A percentile compares a stretch with the other conserved stretches of the same genome.
phyloP scores from a whole-genome alignment of 2,888 invertebrate genomes.

The Dasysyrphus tricinctus region DNA sequence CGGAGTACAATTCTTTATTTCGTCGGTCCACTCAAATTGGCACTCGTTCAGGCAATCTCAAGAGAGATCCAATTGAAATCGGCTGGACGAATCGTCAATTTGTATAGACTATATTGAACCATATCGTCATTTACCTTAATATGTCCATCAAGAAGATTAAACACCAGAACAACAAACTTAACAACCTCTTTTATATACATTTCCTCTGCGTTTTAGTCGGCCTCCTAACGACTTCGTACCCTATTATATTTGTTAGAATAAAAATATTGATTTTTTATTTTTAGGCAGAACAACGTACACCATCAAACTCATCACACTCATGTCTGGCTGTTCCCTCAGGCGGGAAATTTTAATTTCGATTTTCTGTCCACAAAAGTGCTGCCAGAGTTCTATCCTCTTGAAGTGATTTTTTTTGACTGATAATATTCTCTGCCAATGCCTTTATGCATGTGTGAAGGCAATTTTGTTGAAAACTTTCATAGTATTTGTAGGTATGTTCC shows the following conservation, averaged over 20 bases:
- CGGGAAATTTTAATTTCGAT: constrained; percentile 73
- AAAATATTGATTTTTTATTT: constrained; percentile 31
- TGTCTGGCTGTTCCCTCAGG: constrained; percentile 70
- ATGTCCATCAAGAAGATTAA: too few species aligned
- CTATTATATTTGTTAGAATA: constrained; percentile 34
- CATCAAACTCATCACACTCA: constrained; percentile 39
- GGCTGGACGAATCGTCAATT: too few species aligned
- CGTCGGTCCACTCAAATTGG: too few species aligned
- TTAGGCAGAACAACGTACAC: constrained; percentile 36
- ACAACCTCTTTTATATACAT: background rate
- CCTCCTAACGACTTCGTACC: constrained; percentile 9
- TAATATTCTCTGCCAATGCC: constrained; percentile 14
- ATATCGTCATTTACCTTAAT: too few species aligned
- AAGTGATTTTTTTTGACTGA: constrained; percentile 65
- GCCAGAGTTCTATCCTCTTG: constrained; percentile 52
- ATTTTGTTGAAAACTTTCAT: background rate
- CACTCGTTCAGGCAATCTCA: too few species aligned
- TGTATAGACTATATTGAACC: too few species aligned
- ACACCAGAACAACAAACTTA: too few species aligned
- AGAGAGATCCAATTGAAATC: too few species aligned
- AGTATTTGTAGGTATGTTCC: constrained; percentile 19
- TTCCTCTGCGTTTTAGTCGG: background rate
- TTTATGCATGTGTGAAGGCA: background rate
- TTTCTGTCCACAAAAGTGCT: constrained; percentile 65
- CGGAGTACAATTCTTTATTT: too few species aligned